phyloP scores from a whole-genome alignment of 2,797 vertebrate species.

The Pantherophis vulpinus region DNA sequence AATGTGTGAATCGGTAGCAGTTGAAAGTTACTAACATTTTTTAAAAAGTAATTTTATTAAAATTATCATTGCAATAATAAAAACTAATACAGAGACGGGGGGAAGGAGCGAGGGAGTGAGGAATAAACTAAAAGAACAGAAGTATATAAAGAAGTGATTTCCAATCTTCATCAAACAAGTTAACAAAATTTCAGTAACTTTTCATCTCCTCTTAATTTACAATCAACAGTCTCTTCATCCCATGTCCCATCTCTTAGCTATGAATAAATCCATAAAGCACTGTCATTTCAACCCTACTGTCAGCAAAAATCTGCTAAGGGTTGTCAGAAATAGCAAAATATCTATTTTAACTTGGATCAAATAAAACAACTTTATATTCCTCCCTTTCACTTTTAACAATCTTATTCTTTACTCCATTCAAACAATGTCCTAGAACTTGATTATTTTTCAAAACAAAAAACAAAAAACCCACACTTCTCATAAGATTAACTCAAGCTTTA shows the following conservation, averaged over 20 bases:
- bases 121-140: neutral
- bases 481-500: neutral
- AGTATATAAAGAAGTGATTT: neutral
- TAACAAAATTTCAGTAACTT: neutral
- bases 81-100: neutral
- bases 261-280: neutral
- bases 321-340: neutral
- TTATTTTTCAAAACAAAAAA: neutral
- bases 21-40: neutral
- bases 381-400: neutral
- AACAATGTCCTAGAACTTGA: neutral
- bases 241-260: neutral
- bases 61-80: neutral
- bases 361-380: neutral
- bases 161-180: neutral
- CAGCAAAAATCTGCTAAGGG: neutral
- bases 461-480: neutral
- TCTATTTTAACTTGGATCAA: neutral
- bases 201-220: neutral
- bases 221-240: neutral
- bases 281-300: neutral
- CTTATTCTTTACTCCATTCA: neutral
- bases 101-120: neutral
- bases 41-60: neutral
- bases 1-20: neutral